phyloP scores from a whole-genome alignment of 2,888 invertebrate genomes.

The Campoletis raptor region DNA sequence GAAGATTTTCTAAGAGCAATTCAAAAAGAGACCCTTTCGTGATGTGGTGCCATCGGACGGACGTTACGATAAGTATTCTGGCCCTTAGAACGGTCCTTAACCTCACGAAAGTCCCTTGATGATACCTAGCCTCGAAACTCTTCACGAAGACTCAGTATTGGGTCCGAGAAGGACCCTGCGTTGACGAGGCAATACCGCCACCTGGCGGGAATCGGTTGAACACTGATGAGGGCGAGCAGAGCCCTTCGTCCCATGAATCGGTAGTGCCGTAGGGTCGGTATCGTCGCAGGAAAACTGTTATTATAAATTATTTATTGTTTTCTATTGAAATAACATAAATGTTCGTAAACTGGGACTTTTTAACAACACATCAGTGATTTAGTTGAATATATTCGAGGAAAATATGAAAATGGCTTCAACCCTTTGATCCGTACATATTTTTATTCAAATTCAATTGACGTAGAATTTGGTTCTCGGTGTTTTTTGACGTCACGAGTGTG shows the following conservation, averaged over 20 bases:
- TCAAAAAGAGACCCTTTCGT: conserved; percentile 42
- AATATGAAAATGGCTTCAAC: no score
- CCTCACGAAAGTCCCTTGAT: conserved; percentile 35
- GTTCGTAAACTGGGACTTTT: background rate
- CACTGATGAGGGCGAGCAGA: conserved; percentile 59
- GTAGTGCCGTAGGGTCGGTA: conserved; percentile 65
- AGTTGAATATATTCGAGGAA: no score
- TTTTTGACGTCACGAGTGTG: no score
- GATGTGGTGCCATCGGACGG: conserved; percentile 76
- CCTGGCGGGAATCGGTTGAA: conserved; percentile 75
- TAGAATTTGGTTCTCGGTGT: no score
- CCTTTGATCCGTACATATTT: no score
- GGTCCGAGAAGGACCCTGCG: conserved; percentile 26
- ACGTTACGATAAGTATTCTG: conserved; percentile 43
- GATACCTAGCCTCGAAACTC: conserved; percentile 68
- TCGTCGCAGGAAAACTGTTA: background rate
- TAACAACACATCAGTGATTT: no score
- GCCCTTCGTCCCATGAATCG: conserved; percentile 52
- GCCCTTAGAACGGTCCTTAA: conserved; percentile 63
- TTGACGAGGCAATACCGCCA: conserved; percentile 79
- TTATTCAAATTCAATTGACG: no score
- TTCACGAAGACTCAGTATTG: conserved; percentile 22
- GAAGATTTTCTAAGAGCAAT: background rate
- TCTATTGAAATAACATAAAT: background rate
- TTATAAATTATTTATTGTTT: background rate